Percentiles rank a stretch among this genome's conserved stretches.
Conservation (phyloP, 2,113 vertebrate species). For the Grantiella picta region DNA sequence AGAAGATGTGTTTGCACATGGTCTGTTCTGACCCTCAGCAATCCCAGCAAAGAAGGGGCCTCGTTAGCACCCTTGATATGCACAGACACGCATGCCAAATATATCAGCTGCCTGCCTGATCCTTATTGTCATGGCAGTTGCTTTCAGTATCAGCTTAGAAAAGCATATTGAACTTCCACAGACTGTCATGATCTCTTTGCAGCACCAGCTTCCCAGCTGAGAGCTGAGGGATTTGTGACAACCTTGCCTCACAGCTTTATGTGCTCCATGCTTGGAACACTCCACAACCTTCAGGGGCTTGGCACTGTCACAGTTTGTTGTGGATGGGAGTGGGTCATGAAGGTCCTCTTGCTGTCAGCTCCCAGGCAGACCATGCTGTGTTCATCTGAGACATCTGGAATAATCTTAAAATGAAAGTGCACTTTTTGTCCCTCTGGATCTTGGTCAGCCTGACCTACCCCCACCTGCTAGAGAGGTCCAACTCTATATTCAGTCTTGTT, state of each 20-base stretch:
- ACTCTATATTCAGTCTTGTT: background rate
- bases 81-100: background rate
- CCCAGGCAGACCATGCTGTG: rapidly evolving
- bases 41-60: background rate
- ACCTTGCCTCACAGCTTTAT: background rate
- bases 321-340: background rate
- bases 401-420: background rate
- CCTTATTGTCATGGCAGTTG: background rate
- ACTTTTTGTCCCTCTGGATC: background rate
- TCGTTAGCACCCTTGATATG: background rate
- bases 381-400: background rate
- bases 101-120: background rate
- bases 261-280: background rate
- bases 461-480: background rate
- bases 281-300: background rate
- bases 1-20: background rate
- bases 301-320: background rate
- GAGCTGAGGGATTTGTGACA: background rate
- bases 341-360: background rate
- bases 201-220: background rate
- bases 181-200: background rate
- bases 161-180: background rate
- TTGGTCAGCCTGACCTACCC: rapidly evolving
- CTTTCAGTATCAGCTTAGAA: background rate
- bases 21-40: background rate